phyloP scores from a whole-genome alignment of 2,113 vertebrate species.

The Alectura lathami region DNA sequence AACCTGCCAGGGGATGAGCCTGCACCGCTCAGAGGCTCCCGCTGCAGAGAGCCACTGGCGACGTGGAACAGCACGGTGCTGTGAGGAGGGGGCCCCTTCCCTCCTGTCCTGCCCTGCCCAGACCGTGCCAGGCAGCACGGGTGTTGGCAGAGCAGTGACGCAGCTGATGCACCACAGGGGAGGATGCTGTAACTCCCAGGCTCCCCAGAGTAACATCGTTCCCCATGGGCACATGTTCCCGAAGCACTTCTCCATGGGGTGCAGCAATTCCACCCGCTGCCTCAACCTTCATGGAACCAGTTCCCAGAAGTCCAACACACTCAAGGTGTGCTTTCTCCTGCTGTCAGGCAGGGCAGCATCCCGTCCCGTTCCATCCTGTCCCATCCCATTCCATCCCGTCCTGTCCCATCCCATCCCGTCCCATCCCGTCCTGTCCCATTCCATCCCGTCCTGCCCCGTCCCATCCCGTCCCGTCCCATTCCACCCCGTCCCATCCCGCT shows the following conservation, averaged over 20 bases:
- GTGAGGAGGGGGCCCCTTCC: neutral
- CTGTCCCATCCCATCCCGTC: too few species aligned
- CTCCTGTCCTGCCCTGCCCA: neutral
- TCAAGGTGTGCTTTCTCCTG: rapidly evolving
- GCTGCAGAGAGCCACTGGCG: neutral
- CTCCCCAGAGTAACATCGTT: neutral
- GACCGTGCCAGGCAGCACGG: neutral
- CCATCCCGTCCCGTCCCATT: too few species aligned
- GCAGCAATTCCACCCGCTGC: neutral
- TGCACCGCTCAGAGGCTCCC: neutral
- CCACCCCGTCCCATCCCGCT: too few species aligned
- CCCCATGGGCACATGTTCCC: rapidly evolving
- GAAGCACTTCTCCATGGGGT: neutral
- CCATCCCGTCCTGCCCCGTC: too few species aligned
- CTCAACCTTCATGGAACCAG: neutral
- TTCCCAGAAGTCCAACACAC: neutral
- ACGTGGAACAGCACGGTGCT: neutral
- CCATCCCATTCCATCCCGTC: neutral
- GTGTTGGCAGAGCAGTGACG: neutral
- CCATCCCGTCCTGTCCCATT: too few species aligned
- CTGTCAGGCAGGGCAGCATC: neutral
- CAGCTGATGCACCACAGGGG: neutral
- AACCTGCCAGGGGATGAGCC: too few species aligned
- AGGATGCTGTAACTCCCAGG: neutral
- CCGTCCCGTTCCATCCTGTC: too few species aligned